Base-by-base conservation (phyloP, 2,888 invertebrate species). In the Plemyria rubiginata region DNA sequence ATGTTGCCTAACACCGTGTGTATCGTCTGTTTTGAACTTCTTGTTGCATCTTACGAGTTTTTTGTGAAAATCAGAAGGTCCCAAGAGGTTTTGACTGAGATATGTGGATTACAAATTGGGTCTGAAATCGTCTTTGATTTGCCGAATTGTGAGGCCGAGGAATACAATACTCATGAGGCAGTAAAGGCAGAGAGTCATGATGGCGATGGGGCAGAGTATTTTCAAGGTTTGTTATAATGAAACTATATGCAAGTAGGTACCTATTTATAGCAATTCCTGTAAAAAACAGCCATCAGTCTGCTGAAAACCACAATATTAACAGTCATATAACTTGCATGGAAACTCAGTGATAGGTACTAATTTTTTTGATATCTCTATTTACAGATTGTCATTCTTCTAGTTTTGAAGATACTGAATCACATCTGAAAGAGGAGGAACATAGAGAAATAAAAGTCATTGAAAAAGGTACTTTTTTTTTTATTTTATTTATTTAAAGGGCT, bases 1-100 rank as follows among this genome's bases (percentile, higher is more conserved):
- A 45, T 12, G n/a, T 48, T 66, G 12, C 66, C 66, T 32, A 29
- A 62, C 28, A 51, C 60, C 1, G 48, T 60, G 4, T 66, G 66
- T 40, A 29, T 8, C 38, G 13, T 22, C n/a, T 66, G 66, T 22
- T 29, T 40, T 15, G 40, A 54, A n/a, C 41, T 38, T 12, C 43
- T 60, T n/a, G 52, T 40, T 8, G 15, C 50, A 13, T 63, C 48
- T 11, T 56, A 54, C 43, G 51, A 54, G 41, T 66, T 66, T 29
- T 60, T 57, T 29, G 11, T 52, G 12, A 54, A 51, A 40, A 54
- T 62, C 8, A 54, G 49, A 51, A 56, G 22, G 22, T 53, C 66
- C 9, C 66, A 66, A 54, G 45, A 11, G 2, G 29, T 60, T 52
- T 49, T 66, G 49, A 43, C 41, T 12, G 51, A 54, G 36, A 3